Percentiles rank a stretch among this genome's conserved stretches.
phyloP scores from a whole-genome alignment of 2,113 vertebrate genomes.

The Laticauda laticaudata region DNA sequence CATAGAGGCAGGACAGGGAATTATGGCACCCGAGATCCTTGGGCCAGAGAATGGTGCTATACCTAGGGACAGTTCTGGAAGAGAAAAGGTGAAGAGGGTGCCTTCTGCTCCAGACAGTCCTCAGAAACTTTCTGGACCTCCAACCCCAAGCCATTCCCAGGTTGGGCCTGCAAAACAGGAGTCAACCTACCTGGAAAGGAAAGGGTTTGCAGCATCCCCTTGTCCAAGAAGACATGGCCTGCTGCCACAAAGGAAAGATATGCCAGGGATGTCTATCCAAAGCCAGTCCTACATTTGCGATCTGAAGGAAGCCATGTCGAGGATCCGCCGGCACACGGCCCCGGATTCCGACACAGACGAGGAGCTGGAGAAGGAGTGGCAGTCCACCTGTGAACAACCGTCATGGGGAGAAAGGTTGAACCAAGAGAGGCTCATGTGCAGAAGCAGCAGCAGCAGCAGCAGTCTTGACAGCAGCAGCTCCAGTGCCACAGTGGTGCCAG shows the following conservation, averaged over 20 bases:
- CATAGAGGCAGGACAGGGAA: not conserved
- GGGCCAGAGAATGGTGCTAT: not conserved
- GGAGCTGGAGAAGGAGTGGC: constrained; percentile 64
- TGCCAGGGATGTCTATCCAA: not conserved
- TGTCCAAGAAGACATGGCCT: constrained; percentile 29
- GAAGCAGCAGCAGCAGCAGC: constrained; percentile 65
- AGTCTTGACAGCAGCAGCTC: constrained; percentile 75
- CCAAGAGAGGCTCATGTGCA: constrained; percentile 65
- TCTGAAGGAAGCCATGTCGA: constrained; percentile 82
- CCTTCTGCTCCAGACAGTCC: not conserved
- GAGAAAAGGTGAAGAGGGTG: not conserved
- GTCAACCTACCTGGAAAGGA: not conserved
- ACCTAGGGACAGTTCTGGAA: not conserved
- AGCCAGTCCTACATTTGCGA: constrained; percentile 68
- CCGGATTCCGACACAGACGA: constrained; percentile 90
- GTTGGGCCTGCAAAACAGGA: not conserved
- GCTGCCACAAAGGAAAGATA: constrained; percentile 14
- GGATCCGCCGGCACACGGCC: constrained; percentile 89
- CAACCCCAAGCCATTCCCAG: not conserved
- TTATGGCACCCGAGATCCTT: not conserved
- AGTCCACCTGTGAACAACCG: not conserved
- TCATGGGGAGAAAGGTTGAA: constrained; percentile 6
- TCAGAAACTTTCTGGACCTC: not conserved
- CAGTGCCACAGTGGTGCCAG: constrained; percentile 65
- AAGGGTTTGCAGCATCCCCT: not conserved